phyloP scores from a whole-genome alignment of 2,113 vertebrate genomes.

The Carettochelys insculpta region DNA sequence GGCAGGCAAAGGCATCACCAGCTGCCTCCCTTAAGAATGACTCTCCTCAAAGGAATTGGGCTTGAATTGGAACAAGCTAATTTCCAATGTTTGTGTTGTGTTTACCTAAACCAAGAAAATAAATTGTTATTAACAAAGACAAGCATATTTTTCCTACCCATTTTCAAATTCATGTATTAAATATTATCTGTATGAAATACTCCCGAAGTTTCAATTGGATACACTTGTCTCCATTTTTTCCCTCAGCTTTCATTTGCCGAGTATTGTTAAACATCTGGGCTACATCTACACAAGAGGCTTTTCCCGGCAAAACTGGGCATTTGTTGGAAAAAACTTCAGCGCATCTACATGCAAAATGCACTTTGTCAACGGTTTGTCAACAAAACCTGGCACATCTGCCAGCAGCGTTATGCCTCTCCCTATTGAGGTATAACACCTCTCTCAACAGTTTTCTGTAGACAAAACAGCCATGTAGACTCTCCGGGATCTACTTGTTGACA shows the following conservation, averaged over 20 bases:
- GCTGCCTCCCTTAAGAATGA: neutral
- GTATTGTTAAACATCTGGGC: neutral
- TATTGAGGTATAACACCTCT: no score
- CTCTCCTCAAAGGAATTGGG: neutral
- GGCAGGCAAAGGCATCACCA: neutral
- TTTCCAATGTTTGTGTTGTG: neutral
- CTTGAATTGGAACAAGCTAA: neutral
- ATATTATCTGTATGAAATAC: neutral
- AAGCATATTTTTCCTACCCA: neutral
- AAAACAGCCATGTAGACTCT: no score
- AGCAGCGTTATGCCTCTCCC: no score
- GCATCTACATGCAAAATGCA: no score
- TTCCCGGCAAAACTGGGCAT: no score
- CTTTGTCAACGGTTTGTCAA: no score
- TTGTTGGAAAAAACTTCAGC: no score
- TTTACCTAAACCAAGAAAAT: slow-evolving; percentile 12
- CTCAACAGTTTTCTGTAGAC: no score
- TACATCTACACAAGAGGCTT: no score
- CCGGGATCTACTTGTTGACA: no score
- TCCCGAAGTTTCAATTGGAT: neutral
- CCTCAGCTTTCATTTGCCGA: neutral
- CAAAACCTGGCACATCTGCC: no score
- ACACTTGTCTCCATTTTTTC: neutral
- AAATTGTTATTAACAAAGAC: neutral
- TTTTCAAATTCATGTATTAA: neutral